phyloP scores from a whole-genome alignment of 1,140 invertebrate genomes.

The Drosophila santomea region DNA sequence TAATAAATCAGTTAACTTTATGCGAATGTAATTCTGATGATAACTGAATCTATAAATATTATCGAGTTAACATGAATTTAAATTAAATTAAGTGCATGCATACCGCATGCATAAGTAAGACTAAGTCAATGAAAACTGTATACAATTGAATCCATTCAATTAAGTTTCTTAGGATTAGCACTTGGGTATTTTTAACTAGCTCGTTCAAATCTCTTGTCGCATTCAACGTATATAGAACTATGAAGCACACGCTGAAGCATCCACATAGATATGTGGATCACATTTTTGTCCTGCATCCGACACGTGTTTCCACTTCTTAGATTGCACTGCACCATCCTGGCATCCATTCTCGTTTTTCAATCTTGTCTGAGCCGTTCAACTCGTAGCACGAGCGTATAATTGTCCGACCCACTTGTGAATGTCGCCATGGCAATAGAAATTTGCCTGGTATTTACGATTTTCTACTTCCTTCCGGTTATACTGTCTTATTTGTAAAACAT shows the following conservation, averaged over 20 bases:
- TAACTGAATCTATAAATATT: background rate
- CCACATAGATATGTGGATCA: background rate
- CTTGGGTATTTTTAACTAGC: background rate
- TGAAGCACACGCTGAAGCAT: conserved; percentile 20
- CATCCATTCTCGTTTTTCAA: conserved; percentile 8
- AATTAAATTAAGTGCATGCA: too few relatives aligned
- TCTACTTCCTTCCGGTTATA: background rate
- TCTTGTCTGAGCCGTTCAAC: conserved; percentile 11
- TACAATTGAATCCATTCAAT: background rate
- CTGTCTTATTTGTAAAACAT: conserved; percentile 21
- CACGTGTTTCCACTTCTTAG: conserved; percentile 15
- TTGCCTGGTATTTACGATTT: conserved; percentile 11
- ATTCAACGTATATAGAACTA: too few relatives aligned
- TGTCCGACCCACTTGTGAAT: conserved; percentile 29
- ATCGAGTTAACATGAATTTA: background rate
- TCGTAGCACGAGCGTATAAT: conserved; percentile 19
- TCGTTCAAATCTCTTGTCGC: background rate
- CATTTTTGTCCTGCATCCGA: conserved; percentile 3
- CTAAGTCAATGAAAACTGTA: background rate
- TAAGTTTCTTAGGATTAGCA: background rate
- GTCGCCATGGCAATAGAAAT: conserved; percentile 25
- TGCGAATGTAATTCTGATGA: background rate
- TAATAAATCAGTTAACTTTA: background rate
- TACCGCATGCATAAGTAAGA: too few relatives aligned
- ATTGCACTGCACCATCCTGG: conserved; percentile 8